A percentile compares a stretch with the other conserved stretches of the same genome.
Conservation (phyloP, 2,797 vertebrate species). For the Eulemur coronatus region DNA sequence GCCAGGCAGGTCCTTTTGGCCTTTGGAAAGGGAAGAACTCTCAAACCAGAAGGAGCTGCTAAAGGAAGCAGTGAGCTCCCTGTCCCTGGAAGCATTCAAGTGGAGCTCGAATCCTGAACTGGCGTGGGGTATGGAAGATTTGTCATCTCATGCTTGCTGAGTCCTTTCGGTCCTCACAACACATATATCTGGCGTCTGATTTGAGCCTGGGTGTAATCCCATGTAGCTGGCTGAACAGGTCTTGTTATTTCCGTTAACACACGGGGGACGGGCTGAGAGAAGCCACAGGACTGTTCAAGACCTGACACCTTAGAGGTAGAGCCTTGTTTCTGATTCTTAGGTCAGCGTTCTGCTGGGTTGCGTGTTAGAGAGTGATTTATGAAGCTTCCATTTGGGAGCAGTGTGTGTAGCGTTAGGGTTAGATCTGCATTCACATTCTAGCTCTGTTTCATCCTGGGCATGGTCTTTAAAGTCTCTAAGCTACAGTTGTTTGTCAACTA, state of each 20-base stretch:
- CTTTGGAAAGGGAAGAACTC: neutral
- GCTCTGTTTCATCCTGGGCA: neutral
- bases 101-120: neutral
- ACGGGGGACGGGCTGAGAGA: neutral
- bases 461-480: neutral
- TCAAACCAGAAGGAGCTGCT: neutral
- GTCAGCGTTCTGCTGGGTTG: neutral
- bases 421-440: neutral
- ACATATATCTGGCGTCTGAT: neutral
- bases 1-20: neutral
- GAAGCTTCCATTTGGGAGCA: neutral
- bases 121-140: neutral
- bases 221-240: accelerated
- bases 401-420: neutral
- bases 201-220: neutral
- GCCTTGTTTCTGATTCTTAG: neutral
- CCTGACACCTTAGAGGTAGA: neutral
- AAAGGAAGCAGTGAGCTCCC: neutral
- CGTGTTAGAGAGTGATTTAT: neutral
- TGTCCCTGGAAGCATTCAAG: neutral
- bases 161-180: neutral
- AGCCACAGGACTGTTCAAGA: neutral
- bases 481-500: neutral
- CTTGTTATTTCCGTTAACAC: neutral
- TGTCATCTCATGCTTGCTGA: accelerated